phyloP scores from a whole-genome alignment of 1,140 invertebrate species.

The Holcopasites calliopsidis region DNA sequence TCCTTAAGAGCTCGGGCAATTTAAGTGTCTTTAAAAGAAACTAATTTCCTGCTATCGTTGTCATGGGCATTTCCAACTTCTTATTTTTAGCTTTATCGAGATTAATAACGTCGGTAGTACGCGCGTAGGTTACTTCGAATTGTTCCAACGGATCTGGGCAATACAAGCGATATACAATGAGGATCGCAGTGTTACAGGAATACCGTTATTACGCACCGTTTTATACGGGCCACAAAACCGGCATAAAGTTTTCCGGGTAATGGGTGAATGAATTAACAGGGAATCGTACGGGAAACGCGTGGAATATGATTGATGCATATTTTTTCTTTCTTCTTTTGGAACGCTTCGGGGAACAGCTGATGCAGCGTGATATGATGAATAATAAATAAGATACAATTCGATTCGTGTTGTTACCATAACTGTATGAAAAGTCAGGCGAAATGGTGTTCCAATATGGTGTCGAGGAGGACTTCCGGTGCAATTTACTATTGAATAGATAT shows the following conservation, averaged over 20 bases:
- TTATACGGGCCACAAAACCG: conserved; percentile 64
- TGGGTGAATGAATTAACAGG: conserved; percentile 46
- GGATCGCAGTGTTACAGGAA: conserved; percentile 52
- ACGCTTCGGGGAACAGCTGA: not conserved
- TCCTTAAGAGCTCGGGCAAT: conserved; percentile 3
- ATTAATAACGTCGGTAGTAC: not conserved
- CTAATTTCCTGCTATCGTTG: not conserved
- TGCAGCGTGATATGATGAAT: too few relatives aligned
- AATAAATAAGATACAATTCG: too few relatives aligned
- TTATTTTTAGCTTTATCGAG: not conserved
- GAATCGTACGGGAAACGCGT: conserved; percentile 5
- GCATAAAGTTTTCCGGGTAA: conserved; percentile 54
- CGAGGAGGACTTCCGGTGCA: too few relatives aligned
- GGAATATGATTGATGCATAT: conserved; percentile 11
- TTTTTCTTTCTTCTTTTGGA: too few relatives aligned
- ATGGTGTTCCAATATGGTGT: too few relatives aligned
- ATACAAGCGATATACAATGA: conserved; percentile 55
- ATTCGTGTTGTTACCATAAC: too few relatives aligned
- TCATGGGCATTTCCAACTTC: not conserved
- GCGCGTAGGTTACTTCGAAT: conserved; percentile 15
- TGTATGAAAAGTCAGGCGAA: too few relatives aligned
- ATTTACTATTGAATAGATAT: too few relatives aligned
- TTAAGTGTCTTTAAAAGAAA: too few relatives aligned
- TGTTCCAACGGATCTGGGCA: conserved; percentile 27
- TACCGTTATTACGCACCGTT: conserved; percentile 61